Evolutionary conservation across 2,888 invertebrate species (phyloP), one percentile per base, ranked within the genome.

Genomic region (Gryllus longicercus): DNA sequence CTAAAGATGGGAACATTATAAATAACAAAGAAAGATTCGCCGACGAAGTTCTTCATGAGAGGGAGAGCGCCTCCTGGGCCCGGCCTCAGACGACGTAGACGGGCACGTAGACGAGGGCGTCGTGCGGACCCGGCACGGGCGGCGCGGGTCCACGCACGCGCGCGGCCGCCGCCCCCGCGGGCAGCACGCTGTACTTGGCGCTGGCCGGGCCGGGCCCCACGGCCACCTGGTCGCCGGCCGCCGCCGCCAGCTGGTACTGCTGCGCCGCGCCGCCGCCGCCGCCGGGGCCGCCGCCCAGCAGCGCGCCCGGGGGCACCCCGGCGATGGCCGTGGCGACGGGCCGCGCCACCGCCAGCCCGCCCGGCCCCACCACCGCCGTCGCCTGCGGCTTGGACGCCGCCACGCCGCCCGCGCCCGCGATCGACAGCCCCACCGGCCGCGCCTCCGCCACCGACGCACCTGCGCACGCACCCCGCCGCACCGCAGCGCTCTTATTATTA

Each of bases 241-340:
- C n/a, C 16, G 63, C 11, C n/a, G 14, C 16, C 63, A 18, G 0
- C 16, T 11, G n/a, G 63, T 63, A 14, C 16, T 63, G n/a, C n/a
- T 63, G 63, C 11, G 14, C 16, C 16, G 74, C 2, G 51, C 78
- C 81, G n/a, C 2, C n/a, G n/a, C n/a, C n/a, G n/a, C n/a, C n/a
- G n/a, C n/a, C n/a, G n/a, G 87, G 86, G 0, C 85, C 83, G 12
- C 79, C 79, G 14, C 79, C 80, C 49, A 87, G 84, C 16, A 87
- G 82, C 12, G 87, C 85, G 79, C 87, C 87, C 0, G 91, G 91
- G 81, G 90, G 89, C 0, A 94, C 88, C 2, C 94, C 94, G 2
- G 94, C 94, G 63, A 94, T 91, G 11, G 94, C 94, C 0, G 94
- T 94, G 38, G 91, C 94, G 0, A 93, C 89, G 0, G 94, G 94